Evolutionary conservation across 2,888 invertebrate species (phyloP), one percentile per base, ranked within the genome.

Genomic region (Ectropis crepuscularia): DNA sequence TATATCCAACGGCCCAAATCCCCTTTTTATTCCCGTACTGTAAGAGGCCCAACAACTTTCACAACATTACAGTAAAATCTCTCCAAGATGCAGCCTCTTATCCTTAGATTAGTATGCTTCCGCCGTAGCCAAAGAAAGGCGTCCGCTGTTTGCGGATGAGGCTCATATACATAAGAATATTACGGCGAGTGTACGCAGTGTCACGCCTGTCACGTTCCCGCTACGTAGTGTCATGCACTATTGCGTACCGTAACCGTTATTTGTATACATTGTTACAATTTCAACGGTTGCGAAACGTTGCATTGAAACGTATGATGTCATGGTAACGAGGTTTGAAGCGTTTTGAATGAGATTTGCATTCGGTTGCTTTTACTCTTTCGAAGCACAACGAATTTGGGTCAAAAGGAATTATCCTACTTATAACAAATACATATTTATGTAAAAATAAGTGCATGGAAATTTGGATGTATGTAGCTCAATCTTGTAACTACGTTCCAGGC

Each of bases 51-150:
- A 36, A 36, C 53, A 62, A 57, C 53, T 62, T 62, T 57, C 57
- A 61, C 53, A 47, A 57, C 61, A 57, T 62, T 57, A 62, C 63
- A 53, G 57, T 63, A 58, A 57, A 64, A 62, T 61, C 55, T 61
- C 50, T 58, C 43, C n/a, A n/a, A 61, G 61, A 63, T 67, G 63
- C 63, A 61, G 58, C 58, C 61, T 47, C 57, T 63, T 67, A 63
- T 61, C 63, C 57, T 58, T 12, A 48, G 67, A 67, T 67, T 67
- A 67, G 67, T 67, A 67, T 67, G 58, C 67, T 50, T 49, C 46
- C 57, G 43, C 28, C 61, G 64, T 62, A 53, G 47, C 41, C 47
- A 10, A n/a, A 49, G 63, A 58, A 58, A 64, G 59, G 58, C 58
- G 55, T 53, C 53, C 46, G 49, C 41, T 57, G 63, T 63, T 63